phyloP scores from a whole-genome alignment of 2,113 vertebrate species.

The Dolichallabes microphthalmus region DNA sequence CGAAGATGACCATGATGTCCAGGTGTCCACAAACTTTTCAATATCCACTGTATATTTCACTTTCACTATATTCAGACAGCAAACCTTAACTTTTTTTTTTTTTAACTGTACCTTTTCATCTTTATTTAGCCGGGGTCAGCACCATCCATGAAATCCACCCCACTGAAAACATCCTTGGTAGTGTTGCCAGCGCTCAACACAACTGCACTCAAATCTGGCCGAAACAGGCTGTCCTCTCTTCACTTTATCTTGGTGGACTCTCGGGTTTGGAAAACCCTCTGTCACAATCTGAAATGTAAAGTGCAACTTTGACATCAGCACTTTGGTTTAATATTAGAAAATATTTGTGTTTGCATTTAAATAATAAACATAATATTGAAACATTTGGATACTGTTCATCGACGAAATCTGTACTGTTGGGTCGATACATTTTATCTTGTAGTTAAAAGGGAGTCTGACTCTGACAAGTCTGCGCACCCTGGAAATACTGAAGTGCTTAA shows the following conservation, averaged over 20 bases:
- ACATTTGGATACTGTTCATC: neutral
- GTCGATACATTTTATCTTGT: neutral
- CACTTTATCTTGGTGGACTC: neutral
- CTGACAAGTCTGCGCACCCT: neutral
- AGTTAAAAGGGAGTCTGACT: neutral
- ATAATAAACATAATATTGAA: neutral
- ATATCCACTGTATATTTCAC: neutral
- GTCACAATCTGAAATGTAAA: slow-evolving; percentile 37
- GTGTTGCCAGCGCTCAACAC: slow-evolving; percentile 40
- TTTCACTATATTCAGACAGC: neutral
- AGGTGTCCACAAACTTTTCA: neutral
- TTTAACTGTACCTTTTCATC: slow-evolving; percentile 56
- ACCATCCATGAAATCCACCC: slow-evolving; percentile 54
- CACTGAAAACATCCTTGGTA: slow-evolving; percentile 48
- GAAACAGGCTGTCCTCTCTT: slow-evolving; percentile 9
- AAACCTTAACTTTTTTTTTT: neutral
- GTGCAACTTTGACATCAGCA: neutral
- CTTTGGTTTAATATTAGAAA: neutral
- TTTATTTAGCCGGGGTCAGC: slow-evolving; percentile 54
- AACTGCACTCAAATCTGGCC: slow-evolving; percentile 34
- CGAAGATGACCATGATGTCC: too few species aligned
- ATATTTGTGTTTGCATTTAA: neutral
- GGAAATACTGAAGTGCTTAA: too few species aligned
- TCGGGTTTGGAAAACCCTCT: slow-evolving; percentile 2
- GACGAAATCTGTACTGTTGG: neutral